Conservation (phyloP, 2,888 invertebrate genomes). For the Ophion costatus region DNA sequence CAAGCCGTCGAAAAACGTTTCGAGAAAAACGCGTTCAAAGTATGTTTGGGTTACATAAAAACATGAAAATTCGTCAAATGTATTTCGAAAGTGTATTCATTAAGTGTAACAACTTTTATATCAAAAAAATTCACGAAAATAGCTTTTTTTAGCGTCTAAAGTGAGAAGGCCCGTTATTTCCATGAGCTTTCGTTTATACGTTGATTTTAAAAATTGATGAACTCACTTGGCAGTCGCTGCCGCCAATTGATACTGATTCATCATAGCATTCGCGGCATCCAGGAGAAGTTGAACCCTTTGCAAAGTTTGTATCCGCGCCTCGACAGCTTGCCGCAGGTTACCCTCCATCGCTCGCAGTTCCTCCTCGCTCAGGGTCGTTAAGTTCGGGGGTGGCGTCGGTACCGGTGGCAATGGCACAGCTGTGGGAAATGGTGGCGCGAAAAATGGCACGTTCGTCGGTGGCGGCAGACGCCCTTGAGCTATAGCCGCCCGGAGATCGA, state of each 20-base stretch:
- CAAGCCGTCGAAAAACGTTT: too few species aligned
- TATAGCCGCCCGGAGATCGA: conserved; percentile 49
- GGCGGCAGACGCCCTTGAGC: conserved; percentile 69
- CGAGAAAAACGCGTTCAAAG: too few species aligned
- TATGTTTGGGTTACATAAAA: too few species aligned
- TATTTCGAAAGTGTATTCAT: too few species aligned
- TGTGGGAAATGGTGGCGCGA: conserved; percentile 85
- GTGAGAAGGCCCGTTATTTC: too few species aligned
- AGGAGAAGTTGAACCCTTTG: conserved; percentile 94
- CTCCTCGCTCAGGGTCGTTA: conserved; percentile 91
- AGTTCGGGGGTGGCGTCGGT: conserved; percentile 91
- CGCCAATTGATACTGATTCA: conserved; percentile 95
- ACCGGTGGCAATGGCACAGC: conserved; percentile 87
- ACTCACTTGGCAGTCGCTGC: conserved; percentile 84
- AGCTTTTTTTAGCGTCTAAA: too few species aligned
- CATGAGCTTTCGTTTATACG: too few species aligned
- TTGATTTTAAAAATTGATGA: too few species aligned
- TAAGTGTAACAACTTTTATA: too few species aligned
- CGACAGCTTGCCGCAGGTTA: conserved; percentile 92
- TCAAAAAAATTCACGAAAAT: too few species aligned
- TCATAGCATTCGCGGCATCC: conserved; percentile 96
- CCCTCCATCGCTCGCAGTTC: conserved; percentile 96
- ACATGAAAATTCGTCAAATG: too few species aligned
- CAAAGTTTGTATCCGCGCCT: conserved; percentile 94
- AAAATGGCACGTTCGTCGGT: conserved; percentile 80